Evolutionary conservation across 2,113 vertebrate species (phyloP), one percentile per base, ranked within the genome.

Genomic region (Fulmarus glacialis): DNA sequence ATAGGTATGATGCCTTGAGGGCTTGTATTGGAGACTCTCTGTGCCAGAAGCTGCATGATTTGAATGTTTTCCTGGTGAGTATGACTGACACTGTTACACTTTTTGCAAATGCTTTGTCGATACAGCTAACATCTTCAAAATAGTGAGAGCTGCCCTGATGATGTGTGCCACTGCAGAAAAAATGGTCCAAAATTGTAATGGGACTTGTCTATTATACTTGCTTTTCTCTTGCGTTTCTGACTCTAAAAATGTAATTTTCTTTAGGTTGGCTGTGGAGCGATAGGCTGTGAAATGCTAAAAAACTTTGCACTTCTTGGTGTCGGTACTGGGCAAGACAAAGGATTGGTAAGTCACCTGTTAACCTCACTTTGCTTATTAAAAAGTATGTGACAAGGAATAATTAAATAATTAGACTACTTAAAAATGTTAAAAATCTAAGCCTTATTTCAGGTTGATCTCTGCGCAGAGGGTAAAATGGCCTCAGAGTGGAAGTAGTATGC

Each of bases 231-330:
- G 5, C 0, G 0, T 53, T 75, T 86, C 55, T 84, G 62, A 90
- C 43, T 72, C 17, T 81, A 22, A 64, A 68, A 64, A 53, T 30
- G 8, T 94, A 15, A 43, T 95, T 70, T 68, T 96, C 23, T 79
- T 29, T 95, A 99, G 99, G 99, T 99, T 95, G 99, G 99, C 72
- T 99, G 99, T 94, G 99, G 99, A 81, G 99, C 99, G 4, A 99
- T 99, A 91, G 99, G 99, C 84, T 99, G 99, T 97, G 99, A 99
- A 98, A 99, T 99, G 99, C 98, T 99, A 68, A 99, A 99, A 97
- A 99, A 99, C 97, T 99, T 99, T 81, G 99, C 99, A 19, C 98
- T 99, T 85, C 99, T 99, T 67, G 99, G 99, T 74, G 99, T 99
- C 40, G 99, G 99, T 83, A 97, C 99, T 96, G 96, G 98, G 70